Percentiles rank a stretch among this genome's conserved stretches.
phyloP scores from a whole-genome alignment of 2,113 vertebrate species.

The Chionomys nivalis region DNA sequence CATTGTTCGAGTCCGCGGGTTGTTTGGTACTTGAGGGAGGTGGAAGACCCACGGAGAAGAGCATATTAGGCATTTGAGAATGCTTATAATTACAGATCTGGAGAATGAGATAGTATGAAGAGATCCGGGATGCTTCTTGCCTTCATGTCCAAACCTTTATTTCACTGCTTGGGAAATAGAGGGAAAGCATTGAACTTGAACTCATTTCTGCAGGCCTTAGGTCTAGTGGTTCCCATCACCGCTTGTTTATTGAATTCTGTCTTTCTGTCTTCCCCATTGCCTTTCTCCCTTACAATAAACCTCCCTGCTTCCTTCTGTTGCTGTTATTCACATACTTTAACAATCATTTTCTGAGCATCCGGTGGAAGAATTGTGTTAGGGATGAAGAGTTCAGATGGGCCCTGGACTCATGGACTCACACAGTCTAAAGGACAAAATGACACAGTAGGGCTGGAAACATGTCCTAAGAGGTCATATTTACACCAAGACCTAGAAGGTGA shows the following conservation, averaged over 20 bases:
- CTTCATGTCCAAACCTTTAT: constrained; percentile 49
- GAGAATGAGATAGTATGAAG: constrained; percentile 34
- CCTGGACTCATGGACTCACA: neutral
- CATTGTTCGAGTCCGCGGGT: neutral
- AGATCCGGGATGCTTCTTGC: neutral
- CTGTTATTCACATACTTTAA: neutral
- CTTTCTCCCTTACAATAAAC: neutral
- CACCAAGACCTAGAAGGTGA: neutral
- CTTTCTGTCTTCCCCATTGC: neutral
- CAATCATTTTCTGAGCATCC: neutral
- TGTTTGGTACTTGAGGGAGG: neutral
- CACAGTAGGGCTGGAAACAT: neutral
- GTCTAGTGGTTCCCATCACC: neutral
- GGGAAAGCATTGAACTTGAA: neutral
- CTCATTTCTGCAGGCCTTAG: neutral
- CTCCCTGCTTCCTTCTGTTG: neutral
- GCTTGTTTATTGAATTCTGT: neutral
- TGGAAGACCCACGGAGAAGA: neutral
- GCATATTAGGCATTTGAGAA: constrained; percentile 5
- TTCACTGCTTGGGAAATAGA: constrained; percentile 4
- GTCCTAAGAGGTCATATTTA: neutral
- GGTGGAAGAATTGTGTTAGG: neutral
- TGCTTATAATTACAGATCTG: neutral
- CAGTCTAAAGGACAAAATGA: neutral
- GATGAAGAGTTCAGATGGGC: neutral